These are phyloP conservation scores for Sphinx pinastri DNA, from an alignment of 2,888 invertebrate species.

Conservation along the genomic window DNA sequence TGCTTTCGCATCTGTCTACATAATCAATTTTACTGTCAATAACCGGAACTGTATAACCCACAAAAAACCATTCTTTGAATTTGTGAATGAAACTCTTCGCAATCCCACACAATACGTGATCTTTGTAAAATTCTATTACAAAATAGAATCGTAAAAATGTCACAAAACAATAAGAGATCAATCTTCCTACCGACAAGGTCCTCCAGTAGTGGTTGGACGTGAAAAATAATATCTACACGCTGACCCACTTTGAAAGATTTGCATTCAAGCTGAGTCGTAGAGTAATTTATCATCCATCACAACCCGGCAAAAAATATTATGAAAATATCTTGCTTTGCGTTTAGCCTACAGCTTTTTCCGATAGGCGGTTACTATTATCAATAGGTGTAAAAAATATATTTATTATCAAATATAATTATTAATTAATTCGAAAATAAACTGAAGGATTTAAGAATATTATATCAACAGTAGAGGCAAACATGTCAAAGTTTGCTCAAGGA, in stretches of 20 bases:
- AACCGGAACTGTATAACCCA: slow-evolving; percentile 53
- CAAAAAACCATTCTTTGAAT: slow-evolving; percentile 32
- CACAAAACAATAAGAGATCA: slow-evolving; percentile 74
- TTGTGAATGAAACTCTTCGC: slow-evolving; percentile 47
- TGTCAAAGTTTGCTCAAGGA: background rate
- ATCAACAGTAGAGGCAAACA: background rate
- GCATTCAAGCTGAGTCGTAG: slow-evolving; percentile 69
- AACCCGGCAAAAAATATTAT: slow-evolving; percentile 62
- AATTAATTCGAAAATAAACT: too few relatives aligned
- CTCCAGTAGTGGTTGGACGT: slow-evolving; percentile 67
- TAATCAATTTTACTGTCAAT: slow-evolving; percentile 68
- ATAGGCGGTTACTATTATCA: background rate
- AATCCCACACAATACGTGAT: slow-evolving; percentile 65
- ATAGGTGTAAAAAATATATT: too few relatives aligned
- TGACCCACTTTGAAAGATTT: slow-evolving; percentile 81
- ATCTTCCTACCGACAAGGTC: slow-evolving; percentile 71
- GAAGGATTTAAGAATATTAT: too few relatives aligned
- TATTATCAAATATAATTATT: too few relatives aligned
- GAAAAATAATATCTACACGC: slow-evolving; percentile 71
- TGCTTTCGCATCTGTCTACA: slow-evolving; percentile 40
- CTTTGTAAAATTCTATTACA: slow-evolving; percentile 69
- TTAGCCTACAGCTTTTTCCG: background rate
- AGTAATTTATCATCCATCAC: slow-evolving; percentile 77
- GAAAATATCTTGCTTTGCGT: slow-evolving; percentile 40
- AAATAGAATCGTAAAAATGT: slow-evolving; percentile 71